Percentiles rank a stretch among this genome's conserved stretches.
These are phyloP conservation scores for Drosophila chauvacae DNA, from an alignment of 1,140 invertebrate species.

Conservation along the genomic window DNA sequence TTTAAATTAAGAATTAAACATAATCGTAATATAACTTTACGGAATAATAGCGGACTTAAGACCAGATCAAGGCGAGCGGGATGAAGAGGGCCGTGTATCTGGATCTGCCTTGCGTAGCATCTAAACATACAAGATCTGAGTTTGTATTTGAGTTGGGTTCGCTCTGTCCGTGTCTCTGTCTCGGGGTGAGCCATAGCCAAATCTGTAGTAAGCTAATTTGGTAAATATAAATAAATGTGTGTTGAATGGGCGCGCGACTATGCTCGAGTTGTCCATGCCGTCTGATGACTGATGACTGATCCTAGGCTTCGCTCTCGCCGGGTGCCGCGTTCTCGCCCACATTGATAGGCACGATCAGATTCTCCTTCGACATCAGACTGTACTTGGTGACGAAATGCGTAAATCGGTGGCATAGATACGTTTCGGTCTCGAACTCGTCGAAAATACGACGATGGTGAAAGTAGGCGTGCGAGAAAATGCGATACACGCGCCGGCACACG, in stretches of 20 bases:
- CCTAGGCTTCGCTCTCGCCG: constrained; percentile 89
- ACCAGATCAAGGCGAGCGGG: constrained; percentile 21
- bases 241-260: constrained; percentile 52
- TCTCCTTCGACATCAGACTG: constrained; percentile 98
- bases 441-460: constrained; percentile 99
- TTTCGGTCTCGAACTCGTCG: constrained; percentile 99
- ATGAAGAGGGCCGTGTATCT: constrained; percentile 8
- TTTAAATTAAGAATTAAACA: constrained; percentile 74
- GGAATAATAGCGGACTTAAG: constrained; percentile 51
- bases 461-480: constrained; percentile 99
- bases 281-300: constrained; percentile 9
- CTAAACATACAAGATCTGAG: constrained; percentile 61
- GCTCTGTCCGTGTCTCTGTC: constrained; percentile 33
- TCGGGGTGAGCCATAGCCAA: constrained; percentile 37
- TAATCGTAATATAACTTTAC: constrained; percentile 67
- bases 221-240: constrained; percentile 74
- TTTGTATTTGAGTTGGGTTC: constrained; percentile 31
- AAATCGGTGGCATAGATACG: constrained; percentile 97
- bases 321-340: constrained; percentile 85
- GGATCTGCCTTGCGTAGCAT: constrained; percentile 34
- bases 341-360: constrained; percentile 97
- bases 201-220: constrained; percentile 64
- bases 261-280: constrained; percentile 39
- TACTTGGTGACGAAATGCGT: constrained; percentile 99
- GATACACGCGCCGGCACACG: constrained; percentile 98